These are phyloP conservation scores for Tetranychus truncatus DNA, from an alignment of 2,888 invertebrate genomes.

Conservation along the genomic window DNA sequence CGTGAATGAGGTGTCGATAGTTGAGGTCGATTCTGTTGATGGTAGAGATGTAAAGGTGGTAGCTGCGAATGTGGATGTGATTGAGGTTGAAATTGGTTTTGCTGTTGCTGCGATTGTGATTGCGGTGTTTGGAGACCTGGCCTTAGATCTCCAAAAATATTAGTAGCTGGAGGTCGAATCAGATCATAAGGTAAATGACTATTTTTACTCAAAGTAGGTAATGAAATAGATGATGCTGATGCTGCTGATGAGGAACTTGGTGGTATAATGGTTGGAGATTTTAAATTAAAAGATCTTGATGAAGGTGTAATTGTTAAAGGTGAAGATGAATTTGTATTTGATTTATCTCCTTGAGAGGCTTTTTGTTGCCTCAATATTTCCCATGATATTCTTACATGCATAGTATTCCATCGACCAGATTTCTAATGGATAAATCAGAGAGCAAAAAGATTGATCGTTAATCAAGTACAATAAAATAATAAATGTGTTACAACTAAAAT, in stretches of 20 bases:
- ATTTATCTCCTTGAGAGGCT: conserved; percentile 41
- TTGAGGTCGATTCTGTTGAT: no score
- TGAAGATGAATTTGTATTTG: conserved; percentile 13
- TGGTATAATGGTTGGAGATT: not conserved
- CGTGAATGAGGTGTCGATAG: conserved; percentile 18
- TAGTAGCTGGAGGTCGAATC: not conserved
- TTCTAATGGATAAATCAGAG: conserved; percentile 44
- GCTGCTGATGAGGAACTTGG: not conserved
- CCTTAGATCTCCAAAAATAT: not conserved
- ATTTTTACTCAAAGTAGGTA: not conserved
- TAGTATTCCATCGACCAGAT: conserved; percentile 93
- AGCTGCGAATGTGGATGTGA: not conserved
- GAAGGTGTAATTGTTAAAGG: conserved; percentile 2
- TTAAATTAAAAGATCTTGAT: not conserved
- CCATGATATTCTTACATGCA: conserved; percentile 96
- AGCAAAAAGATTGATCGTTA: not conserved
- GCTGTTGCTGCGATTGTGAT: no score
- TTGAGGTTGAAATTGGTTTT: no score
- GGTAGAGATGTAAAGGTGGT: not conserved
- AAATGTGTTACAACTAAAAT: no score
- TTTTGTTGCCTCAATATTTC: conserved; percentile 90
- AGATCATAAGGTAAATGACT: not conserved
- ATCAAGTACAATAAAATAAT: no score
- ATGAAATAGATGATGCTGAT: conserved; percentile 3
- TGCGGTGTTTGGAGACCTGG: no score